Conservation (phyloP, 2,113 vertebrate species). For the Bubo scandiacus region DNA sequence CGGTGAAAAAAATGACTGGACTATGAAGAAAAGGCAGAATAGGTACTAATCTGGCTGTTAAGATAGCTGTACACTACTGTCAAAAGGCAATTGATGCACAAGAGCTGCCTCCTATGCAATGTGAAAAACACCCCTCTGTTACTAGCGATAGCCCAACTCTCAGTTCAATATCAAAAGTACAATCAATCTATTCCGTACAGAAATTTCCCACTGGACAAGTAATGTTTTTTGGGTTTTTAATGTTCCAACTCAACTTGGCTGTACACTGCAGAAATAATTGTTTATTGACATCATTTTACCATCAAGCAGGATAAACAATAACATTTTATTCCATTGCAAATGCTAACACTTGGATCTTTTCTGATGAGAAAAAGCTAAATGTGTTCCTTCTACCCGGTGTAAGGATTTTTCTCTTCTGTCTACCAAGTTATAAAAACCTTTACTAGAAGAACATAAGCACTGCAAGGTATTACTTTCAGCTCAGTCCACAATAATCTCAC, state of each 20-base stretch:
- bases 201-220: neutral
- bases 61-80: neutral
- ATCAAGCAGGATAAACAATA: neutral
- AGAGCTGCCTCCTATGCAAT: neutral
- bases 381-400: neutral
- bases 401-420: neutral
- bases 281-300: neutral
- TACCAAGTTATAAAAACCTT: neutral
- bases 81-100: neutral
- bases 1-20: accelerated
- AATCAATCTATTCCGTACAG: neutral
- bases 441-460: neutral
- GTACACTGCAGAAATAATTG: neutral
- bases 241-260: neutral
- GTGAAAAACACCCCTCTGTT: neutral
- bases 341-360: neutral
- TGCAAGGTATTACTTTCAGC: neutral
- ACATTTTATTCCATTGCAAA: neutral
- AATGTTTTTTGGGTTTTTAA: neutral
- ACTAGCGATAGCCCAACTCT: neutral
- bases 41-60: neutral
- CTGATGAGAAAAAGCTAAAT: neutral
- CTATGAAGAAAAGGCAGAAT: neutral
- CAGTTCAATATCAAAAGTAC: neutral
- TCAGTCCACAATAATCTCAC: neutral